Evolutionary conservation across 2,113 vertebrate species (phyloP).

Genomic region (Phaethornis superciliosus): DNA sequence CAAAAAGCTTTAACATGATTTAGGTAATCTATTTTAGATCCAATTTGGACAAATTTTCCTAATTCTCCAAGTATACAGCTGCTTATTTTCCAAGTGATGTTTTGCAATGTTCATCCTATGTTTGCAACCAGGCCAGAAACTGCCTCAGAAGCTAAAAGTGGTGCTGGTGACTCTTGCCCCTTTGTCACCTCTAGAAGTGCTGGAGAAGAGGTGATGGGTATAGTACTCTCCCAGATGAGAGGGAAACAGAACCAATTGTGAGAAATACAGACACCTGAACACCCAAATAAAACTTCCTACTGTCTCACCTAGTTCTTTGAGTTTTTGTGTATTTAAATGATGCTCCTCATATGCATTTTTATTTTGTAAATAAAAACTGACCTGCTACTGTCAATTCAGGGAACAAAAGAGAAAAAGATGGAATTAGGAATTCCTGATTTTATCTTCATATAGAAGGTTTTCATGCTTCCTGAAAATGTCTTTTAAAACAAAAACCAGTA

Average conservation of each 20-base stretch:
- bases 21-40: not conserved
- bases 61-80: not conserved
- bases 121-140: not conserved
- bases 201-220: not conserved
- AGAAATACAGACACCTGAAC: not conserved
- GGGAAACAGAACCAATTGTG: not conserved
- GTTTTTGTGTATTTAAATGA: not conserved
- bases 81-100: not conserved
- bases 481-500: not conserved
- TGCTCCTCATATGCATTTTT: not conserved
- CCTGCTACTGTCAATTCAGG: not conserved
- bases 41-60: not conserved
- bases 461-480: not conserved
- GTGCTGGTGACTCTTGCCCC: not conserved
- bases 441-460: not conserved
- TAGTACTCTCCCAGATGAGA: not conserved
- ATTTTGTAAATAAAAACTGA: not conserved
- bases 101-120: not conserved
- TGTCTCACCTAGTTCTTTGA: not conserved
- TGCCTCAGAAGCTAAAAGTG: not conserved
- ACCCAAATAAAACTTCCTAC: not conserved
- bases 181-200: rapidly evolving
- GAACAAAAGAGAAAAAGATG: not conserved
- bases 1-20: not conserved
- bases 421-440: not conserved